Base-by-base conservation (phyloP, 2,797 vertebrate species). In the Astyanax mexicanus region DNA sequence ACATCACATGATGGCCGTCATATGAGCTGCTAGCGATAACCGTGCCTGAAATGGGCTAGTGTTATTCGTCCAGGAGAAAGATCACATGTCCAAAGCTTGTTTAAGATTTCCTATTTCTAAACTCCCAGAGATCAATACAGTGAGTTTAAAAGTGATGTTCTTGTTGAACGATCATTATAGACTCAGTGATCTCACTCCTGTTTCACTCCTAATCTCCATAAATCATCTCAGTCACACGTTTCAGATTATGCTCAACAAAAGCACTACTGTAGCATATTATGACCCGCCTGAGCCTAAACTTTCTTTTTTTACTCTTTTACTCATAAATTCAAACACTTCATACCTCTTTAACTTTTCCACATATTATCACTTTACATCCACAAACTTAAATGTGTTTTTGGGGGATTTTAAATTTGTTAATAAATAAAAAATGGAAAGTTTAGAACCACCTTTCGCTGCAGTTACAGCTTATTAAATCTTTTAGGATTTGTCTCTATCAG, bases 211-310 rank as follows among this genome's bases (percentile, higher is more conserved):
- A 55, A 55, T n/a, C 9, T 25, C 13, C 12, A 45, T 8, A 32
- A 15, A 44, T 35, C 44, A 27, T 23, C 32, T 52, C 6, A 37
- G 25, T 47, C 21, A 37, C 23, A 19, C 38, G 13, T 6, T 13
- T 9, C 27, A 38, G 51, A 67, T 67, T 68, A 19, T 12, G 19
- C 21, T 38, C 23, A 19, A 68, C 55, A 15, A 68, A 67, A 37
- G 9, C 8, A 58, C 35, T n/a, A 3, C 10, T 73, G 42, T 57
- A 67, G 9, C 6, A 0, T 40, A 47, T 55, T 40, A 47, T 55
- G 52, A 45, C 51, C 51, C 25, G 23, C 10, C 25, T 57, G 27
- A 29, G 29, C 25, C 9, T 54, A 23, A 8, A 27, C 25, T 29
- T 57, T 15, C n/a, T n/a, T n/a, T n/a, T n/a, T n/a, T n/a, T n/a